A percentile compares a stretch with the other conserved stretches of the same genome.
These are phyloP conservation scores for Rosalia funebris DNA, from an alignment of 2,888 invertebrate species.

Conservation along the genomic window DNA sequence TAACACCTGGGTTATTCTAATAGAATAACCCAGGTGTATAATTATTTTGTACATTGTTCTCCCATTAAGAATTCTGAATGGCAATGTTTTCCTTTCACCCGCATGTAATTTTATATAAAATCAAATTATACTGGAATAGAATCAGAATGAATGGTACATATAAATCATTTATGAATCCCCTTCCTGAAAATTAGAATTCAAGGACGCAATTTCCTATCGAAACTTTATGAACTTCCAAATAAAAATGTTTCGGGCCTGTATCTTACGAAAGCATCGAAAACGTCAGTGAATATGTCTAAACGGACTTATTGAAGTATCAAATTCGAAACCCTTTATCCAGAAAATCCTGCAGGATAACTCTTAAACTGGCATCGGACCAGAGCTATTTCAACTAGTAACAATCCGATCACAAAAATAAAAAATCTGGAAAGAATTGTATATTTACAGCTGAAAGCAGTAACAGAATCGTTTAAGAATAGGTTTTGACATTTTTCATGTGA, in stretches of 20 bases:
- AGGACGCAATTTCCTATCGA: background rate
- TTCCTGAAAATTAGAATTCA: too few relatives aligned
- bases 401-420: background rate
- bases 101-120: too few relatives aligned
- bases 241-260: conserved; percentile 11
- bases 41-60: too few relatives aligned
- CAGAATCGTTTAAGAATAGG: too few relatives aligned
- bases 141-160: too few relatives aligned
- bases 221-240: background rate
- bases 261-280: conserved; percentile 26
- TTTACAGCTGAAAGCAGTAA: too few relatives aligned
- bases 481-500: too few relatives aligned
- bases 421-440: background rate
- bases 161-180: background rate
- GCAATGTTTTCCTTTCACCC: too few relatives aligned
- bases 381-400: background rate
- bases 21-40: too few relatives aligned
- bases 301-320: conserved; percentile 55
- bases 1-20: too few relatives aligned
- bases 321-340: conserved; percentile 51
- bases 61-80: too few relatives aligned
- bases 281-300: conserved; percentile 47
- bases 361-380: conserved; percentile 45
- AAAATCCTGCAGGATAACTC: conserved; percentile 55
- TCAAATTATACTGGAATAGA: too few relatives aligned